Conservation (phyloP, 2,888 invertebrate species). For the Ophion costatus region DNA sequence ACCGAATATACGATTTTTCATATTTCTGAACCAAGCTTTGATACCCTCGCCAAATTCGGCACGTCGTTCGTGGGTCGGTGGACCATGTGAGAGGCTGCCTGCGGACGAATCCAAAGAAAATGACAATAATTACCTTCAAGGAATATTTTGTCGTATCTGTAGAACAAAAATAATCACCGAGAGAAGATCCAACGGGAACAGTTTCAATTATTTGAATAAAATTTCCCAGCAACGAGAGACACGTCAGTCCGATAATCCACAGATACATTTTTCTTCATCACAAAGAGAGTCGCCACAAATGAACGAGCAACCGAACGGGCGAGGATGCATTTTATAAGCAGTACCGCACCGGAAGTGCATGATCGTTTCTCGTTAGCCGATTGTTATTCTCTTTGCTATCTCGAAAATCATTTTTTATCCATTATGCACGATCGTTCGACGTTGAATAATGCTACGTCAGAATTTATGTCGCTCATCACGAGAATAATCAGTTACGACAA, state of each 20-base stretch:
- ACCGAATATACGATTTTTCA: slow-evolving; percentile 67
- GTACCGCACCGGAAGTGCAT: slow-evolving; percentile 70
- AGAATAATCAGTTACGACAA: not conserved
- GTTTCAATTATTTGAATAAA: slow-evolving; percentile 14
- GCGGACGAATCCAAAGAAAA: not conserved
- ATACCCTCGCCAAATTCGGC: slow-evolving; percentile 68
- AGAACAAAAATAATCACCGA: slow-evolving; percentile 33
- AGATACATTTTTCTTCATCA: slow-evolving; percentile 38
- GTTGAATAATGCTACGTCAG: slow-evolving; percentile 37
- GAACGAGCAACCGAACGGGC: not conserved
- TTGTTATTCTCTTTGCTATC: slow-evolving; percentile 44
- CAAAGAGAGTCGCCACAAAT: not conserved
- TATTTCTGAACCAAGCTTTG: slow-evolving; percentile 72
- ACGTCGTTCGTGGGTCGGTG: slow-evolving; percentile 36
- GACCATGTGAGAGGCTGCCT: slow-evolving; percentile 20
- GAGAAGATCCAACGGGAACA: slow-evolving; percentile 21
- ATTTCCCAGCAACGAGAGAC: slow-evolving; percentile 29
- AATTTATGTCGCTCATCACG: not conserved
- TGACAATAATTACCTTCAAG: not conserved
- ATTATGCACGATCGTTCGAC: slow-evolving; percentile 35
- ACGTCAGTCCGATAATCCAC: slow-evolving; percentile 50
- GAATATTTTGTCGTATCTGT: too few species aligned
- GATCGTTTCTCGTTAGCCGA: slow-evolving; percentile 67
- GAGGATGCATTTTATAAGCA: slow-evolving; percentile 48
- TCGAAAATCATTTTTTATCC: slow-evolving; percentile 22